Evolutionary conservation across 2,113 vertebrate species (phyloP).

Genomic region (Rhinopomastus cyanomelas): DNA sequence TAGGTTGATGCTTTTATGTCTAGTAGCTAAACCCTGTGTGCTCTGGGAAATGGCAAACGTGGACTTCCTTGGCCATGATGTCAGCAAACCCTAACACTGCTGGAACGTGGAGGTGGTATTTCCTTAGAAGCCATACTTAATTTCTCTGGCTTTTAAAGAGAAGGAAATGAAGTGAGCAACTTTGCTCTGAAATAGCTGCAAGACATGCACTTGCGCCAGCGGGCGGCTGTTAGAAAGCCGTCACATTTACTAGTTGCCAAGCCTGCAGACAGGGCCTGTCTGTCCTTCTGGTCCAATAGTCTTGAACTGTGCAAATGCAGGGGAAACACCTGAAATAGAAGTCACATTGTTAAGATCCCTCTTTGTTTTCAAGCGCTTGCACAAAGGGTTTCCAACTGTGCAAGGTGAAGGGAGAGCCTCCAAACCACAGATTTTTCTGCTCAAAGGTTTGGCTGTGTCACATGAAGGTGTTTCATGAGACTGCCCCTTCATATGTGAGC

Average conservation of each 20-base stretch:
- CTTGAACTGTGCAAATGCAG: conserved; percentile 2
- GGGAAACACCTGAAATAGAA: conserved; percentile 4
- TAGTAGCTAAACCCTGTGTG: neutral
- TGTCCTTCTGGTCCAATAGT: neutral
- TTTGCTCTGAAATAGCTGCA: conserved; percentile 25
- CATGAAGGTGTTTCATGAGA: neutral
- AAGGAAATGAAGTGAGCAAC: conserved; percentile 24
- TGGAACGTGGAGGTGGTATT: neutral
- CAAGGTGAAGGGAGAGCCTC: neutral
- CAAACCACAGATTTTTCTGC: neutral
- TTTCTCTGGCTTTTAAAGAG: conserved; percentile 22
- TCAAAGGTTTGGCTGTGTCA: neutral
- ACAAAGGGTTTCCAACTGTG: neutral
- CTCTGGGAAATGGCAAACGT: neutral
- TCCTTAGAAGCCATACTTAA: conserved; percentile 17
- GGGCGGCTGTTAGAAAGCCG: conserved; percentile 15
- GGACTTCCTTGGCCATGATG: neutral
- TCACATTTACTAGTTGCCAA: conserved; percentile 53
- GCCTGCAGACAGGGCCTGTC: conserved; percentile 52
- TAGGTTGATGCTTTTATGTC: neutral
- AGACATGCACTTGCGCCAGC: conserved; percentile 32
- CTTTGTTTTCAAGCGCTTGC: neutral
- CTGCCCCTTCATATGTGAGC: neutral
- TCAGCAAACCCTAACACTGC: neutral
- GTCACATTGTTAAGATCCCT: neutral